A percentile compares a stretch with the other conserved stretches of the same genome.
Evolutionary conservation across 2,888 invertebrate species (phyloP).

Genomic region (Zootermopsis nevadensis): DNA sequence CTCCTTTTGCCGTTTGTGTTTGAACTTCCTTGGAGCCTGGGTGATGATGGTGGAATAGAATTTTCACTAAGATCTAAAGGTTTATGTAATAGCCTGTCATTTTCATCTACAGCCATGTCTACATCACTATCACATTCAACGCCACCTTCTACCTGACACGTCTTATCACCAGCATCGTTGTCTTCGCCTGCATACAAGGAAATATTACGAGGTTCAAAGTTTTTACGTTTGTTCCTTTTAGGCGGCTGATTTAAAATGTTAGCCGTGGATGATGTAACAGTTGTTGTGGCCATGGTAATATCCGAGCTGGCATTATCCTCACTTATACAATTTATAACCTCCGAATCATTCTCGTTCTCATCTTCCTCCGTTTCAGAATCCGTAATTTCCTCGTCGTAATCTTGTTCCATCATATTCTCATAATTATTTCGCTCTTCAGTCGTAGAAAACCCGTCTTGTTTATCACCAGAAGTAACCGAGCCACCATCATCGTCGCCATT

Average conservation of each 20-base stretch:
- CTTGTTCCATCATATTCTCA: conserved; percentile 37
- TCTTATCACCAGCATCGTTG: conserved; percentile 54
- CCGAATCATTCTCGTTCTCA: conserved; percentile 32
- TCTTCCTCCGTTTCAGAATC: conserved; percentile 39
- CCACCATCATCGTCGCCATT: conserved; percentile 45
- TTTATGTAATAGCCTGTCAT: conserved; percentile 30
- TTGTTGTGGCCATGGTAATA: conserved; percentile 31
- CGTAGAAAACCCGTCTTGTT: conserved; percentile 40
- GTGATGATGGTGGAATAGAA: conserved; percentile 39
- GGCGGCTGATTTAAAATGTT: conserved; percentile 58
- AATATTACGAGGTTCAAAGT: conserved; percentile 82
- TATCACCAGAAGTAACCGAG: conserved; percentile 40
- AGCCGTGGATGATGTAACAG: conserved; percentile 10
- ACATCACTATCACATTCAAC: conserved; percentile 56
- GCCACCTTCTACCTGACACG: conserved; percentile 50
- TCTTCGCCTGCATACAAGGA: conserved; percentile 60
- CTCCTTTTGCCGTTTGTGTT: conserved; percentile 58
- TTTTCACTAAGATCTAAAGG: conserved; percentile 50
- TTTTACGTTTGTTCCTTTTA: conserved; percentile 81
- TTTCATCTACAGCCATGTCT: conserved; percentile 51
- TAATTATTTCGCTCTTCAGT: conserved; percentile 44
- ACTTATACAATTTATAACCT: conserved; percentile 3
- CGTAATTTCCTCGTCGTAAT: conserved; percentile 45
- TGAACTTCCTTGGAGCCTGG: neutral
- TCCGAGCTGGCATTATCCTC: conserved; percentile 41